Evolutionary conservation across 2,888 invertebrate genomes (phyloP), one percentile per base, ranked within the genome.

Genomic region (Xestia c-nigrum): DNA sequence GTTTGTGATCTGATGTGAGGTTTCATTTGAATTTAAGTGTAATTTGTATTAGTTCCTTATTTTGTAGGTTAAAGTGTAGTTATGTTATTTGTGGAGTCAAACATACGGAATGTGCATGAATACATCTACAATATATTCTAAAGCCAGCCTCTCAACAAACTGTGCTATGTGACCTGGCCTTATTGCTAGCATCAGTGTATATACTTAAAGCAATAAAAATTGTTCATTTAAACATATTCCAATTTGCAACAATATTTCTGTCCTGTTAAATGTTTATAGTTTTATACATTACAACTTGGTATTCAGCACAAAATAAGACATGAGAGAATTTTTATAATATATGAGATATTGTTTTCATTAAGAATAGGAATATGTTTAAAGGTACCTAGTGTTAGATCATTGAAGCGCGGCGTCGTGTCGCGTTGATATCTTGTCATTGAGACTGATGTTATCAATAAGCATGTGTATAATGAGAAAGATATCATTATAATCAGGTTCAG

Each of bases 1-100:
- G 94, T 95, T 95, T 95, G 96, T 96, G 96, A 96, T 96, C 96
- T 96, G 96, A 96, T 94, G 95, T 93, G 92, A 94, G 94, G 92
- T 92, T 94, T 95, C 91, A 91, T 95, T 95, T 95, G 91, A 89
- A 91, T 94, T 94, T 95, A 94, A 94, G 92, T 92, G 91, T 96
- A 94, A 94, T 94, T 92, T 94, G 92, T 94, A 95, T 95, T 92
- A 95, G 96, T 96, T 96, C 96, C 96, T 96, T 96, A 95, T 94
- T 95, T 94, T 92, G 90, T 96, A 96, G 95, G 88, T 90, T 91
- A 93, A 94, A 92, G 94, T 92, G 89, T 94, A 92, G 90, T 89
- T 89, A 90, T 81, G 91, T 93, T 92, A 91, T 89, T 92, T 92
- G 90, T 90, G 89, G 89, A 92, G 80, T 83, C 74, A 80, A 90